Conservation (phyloP, 1,140 invertebrate species). For the Caenorhabditis briggsae region DNA sequence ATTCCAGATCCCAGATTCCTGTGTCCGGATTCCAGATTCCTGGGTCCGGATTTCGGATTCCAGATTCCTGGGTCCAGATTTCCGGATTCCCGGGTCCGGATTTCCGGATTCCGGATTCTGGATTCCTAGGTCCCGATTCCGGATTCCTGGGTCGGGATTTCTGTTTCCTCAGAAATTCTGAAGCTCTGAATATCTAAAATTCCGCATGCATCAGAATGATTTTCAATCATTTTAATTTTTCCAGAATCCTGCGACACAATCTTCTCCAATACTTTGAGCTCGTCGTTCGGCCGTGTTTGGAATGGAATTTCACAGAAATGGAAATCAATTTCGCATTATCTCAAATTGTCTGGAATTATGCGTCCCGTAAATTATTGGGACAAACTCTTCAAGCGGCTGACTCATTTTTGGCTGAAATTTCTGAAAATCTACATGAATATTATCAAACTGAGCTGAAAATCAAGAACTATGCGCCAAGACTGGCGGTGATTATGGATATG, state of each 20-base stretch:
- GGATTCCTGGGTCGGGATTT: too few species aligned
- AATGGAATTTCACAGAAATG: background rate
- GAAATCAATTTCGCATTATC: constrained; percentile 10
- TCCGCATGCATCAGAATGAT: too few species aligned
- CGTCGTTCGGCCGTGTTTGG: background rate
- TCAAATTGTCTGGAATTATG: constrained; percentile 27
- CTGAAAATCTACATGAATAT: constrained; percentile 31
- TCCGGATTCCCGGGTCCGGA: too few species aligned
- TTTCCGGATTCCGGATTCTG: too few species aligned
- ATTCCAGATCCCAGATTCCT: too few species aligned
- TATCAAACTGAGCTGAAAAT: background rate
- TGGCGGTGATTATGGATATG: constrained; percentile 12
- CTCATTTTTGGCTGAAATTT: constrained; percentile 19
- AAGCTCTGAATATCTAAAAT: too few species aligned
- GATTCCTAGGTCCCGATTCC: too few species aligned
- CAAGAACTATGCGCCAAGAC: constrained; percentile 1
- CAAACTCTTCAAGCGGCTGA: background rate
- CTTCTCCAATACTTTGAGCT: background rate
- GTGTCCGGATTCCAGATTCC: too few species aligned
- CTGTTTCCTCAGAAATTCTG: too few species aligned
- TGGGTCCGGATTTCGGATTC: too few species aligned
- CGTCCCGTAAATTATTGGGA: background rate
- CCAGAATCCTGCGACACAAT: background rate
- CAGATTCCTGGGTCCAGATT: too few species aligned
- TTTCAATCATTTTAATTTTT: background rate